Base-by-base conservation (phyloP, 1,140 invertebrate species). In the Brachionus asplanchnoidis region DNA sequence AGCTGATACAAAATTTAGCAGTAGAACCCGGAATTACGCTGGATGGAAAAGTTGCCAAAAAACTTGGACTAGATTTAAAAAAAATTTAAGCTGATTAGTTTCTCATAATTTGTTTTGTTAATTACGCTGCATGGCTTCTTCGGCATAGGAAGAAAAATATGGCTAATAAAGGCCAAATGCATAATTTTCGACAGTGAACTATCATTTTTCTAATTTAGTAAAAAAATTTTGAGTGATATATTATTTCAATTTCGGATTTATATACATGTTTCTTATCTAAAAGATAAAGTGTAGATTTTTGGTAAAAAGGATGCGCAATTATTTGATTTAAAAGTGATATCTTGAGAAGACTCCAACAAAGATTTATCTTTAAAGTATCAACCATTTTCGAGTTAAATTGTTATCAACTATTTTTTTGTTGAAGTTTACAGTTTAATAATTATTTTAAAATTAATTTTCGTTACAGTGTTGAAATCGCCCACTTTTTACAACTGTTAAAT, bases 1-100 rank as follows among this genome's bases (percentile, higher is more conserved):
- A 60, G 26, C 20, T 65, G 4, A 82, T 68, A 68, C 79, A 82
- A 82, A 82, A 82, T 42, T 82, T 68, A 82, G 42, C 50, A 26
- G 8, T 14, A 11, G 79, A 60, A 5, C 36, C 53, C 9, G 79
- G 79, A 6, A 65, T 23, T 23, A 82, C 79, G 23, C 79, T 68
- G 6, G 79, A 65, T 2, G 79, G 79, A 40, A 82, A 82, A n/a
- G 65, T 65, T 1, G 79, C 79, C 3, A 82, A 6, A 60, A 82
- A 82, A 44, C 75, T 44, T 78, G 42, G 32, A 44, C 75, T 78
- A 12, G 11, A 36, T 70, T 7, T 28, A n/a, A 17, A 36, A 36
- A 70, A 32, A n/a, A 36, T 68, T 32, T n/a, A 14, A 36, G 2
- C 1, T 23, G 32, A n/a, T 70, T 3, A 46, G 14, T 36, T 32